Percentiles rank a stretch among this genome's conserved stretches.
Conservation (phyloP, 2,888 invertebrate species). For the Athrips mouffetella region DNA sequence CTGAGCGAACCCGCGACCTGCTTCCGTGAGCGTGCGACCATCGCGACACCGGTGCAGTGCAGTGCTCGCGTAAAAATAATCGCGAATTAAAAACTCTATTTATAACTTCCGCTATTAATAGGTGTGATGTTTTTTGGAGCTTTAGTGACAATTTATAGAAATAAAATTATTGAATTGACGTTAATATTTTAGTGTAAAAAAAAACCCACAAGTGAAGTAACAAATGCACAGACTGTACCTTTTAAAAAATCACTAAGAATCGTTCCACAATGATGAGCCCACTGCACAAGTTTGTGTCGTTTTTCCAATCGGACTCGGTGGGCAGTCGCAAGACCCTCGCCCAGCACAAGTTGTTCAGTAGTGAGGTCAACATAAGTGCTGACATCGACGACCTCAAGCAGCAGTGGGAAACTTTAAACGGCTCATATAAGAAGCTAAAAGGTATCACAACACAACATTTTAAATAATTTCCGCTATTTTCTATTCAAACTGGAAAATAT, state of each 20-base stretch:
- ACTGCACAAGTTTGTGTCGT: conserved; percentile 79
- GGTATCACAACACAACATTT: conserved; percentile 37
- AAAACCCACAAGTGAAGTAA: no score
- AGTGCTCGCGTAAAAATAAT: conserved; percentile 13
- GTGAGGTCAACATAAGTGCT: conserved; percentile 73
- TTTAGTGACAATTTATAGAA: neutral
- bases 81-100: conserved; percentile 5
- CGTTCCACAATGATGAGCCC: conserved; percentile 76
- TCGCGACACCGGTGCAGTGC: conserved; percentile 17
- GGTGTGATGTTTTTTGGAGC: neutral
- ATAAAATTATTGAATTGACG: neutral
- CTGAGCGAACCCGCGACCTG: conserved; percentile 24
- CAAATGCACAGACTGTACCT: no score
- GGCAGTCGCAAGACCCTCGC: conserved; percentile 60
- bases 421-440: conserved; percentile 61
- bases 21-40: conserved; percentile 26
- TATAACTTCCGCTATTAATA: neutral
- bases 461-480: neutral
- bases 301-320: conserved; percentile 78
- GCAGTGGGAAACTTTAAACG: conserved; percentile 75
- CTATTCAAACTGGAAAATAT: neutral
- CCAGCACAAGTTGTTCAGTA: conserved; percentile 76
- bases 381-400: conserved; percentile 67
- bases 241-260: neutral
- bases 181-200: neutral